phyloP scores from a whole-genome alignment of 2,888 invertebrate genomes.

The Drosophila engyochracea region DNA sequence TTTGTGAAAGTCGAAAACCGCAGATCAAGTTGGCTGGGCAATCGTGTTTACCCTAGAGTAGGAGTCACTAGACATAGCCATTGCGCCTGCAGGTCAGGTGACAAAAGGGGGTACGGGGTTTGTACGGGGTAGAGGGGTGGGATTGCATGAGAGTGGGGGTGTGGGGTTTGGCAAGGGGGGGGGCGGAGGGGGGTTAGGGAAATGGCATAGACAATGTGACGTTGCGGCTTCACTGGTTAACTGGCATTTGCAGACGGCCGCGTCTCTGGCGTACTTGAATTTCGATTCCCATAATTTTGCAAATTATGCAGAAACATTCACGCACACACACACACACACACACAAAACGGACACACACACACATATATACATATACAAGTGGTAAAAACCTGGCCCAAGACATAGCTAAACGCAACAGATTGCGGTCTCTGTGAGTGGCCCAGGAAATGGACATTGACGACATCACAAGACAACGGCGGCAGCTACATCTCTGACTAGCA shows the following conservation, averaged over 20 bases:
- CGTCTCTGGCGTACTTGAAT: conserved; percentile 58
- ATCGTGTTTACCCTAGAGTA: conserved; percentile 71
- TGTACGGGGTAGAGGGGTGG: background rate
- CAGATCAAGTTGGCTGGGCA: conserved; percentile 66
- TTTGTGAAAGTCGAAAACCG: conserved; percentile 75
- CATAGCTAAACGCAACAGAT: conserved; percentile 69
- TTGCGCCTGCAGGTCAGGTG: conserved; percentile 30
- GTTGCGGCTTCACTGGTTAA: conserved; percentile 69
- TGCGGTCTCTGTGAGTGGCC: conserved; percentile 64
- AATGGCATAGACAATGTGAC: conserved; percentile 14
- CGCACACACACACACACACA: conserved; percentile 30
- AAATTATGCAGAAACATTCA: conserved; percentile 72
- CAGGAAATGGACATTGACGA: conserved; percentile 71
- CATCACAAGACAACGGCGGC: conserved; percentile 54
- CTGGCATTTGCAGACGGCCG: conserved; percentile 61
- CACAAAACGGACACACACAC: conserved; percentile 30
- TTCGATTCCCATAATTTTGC: conserved; percentile 77
- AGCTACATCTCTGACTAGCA: conserved; percentile 51
- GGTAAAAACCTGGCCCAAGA: conserved; percentile 42
- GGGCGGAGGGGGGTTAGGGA: background rate
- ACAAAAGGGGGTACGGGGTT: background rate
- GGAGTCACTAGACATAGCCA: conserved; percentile 65
- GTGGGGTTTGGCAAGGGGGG: background rate
- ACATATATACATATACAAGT: conserved; percentile 22
- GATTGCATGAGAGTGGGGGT: background rate